phyloP scores from a whole-genome alignment of 2,888 invertebrate genomes.

The Heliconius aoede region DNA sequence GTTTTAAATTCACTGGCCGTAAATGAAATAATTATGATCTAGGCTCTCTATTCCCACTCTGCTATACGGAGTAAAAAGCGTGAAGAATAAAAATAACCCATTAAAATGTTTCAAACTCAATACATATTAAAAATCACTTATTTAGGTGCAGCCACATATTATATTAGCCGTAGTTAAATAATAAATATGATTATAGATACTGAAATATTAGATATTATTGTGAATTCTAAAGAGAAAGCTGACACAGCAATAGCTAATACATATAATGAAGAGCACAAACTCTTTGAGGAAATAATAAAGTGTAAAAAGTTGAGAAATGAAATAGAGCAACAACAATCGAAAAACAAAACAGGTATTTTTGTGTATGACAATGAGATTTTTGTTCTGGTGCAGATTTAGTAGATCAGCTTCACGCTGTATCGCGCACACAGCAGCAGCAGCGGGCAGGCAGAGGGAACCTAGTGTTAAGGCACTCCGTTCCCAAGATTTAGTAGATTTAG shows the following conservation, averaged over 20 bases:
- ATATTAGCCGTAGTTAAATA: background rate
- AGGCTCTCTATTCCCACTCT: too few relatives aligned
- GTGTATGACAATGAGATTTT: slow-evolving; percentile 12
- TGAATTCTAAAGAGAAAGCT: slow-evolving; percentile 35
- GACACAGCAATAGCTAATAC: slow-evolving; percentile 22
- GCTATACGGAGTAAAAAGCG: too few relatives aligned
- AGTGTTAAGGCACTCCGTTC: too few relatives aligned
- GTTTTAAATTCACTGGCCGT: too few relatives aligned
- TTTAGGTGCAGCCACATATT: too few relatives aligned
- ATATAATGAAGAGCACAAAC: slow-evolving; percentile 52
- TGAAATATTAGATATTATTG: slow-evolving; percentile 31
- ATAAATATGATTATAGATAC: slow-evolving; percentile 17
- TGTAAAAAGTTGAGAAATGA: slow-evolving; percentile 56
- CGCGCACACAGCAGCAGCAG: too few relatives aligned
- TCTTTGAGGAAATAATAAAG: slow-evolving; percentile 58
- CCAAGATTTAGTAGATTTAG: too few relatives aligned
- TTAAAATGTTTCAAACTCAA: background rate
- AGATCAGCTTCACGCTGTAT: too few relatives aligned
- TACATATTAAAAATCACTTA: background rate
- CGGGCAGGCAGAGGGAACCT: too few relatives aligned
- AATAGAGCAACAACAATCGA: slow-evolving; percentile 24
- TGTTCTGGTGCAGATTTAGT: background rate
- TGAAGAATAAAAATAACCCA: too few relatives aligned
- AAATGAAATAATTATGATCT: too few relatives aligned
- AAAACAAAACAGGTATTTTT: slow-evolving; percentile 21